Evolutionary conservation across 2,888 invertebrate genomes (phyloP).

Genomic region (Sesia bembeciformis): DNA sequence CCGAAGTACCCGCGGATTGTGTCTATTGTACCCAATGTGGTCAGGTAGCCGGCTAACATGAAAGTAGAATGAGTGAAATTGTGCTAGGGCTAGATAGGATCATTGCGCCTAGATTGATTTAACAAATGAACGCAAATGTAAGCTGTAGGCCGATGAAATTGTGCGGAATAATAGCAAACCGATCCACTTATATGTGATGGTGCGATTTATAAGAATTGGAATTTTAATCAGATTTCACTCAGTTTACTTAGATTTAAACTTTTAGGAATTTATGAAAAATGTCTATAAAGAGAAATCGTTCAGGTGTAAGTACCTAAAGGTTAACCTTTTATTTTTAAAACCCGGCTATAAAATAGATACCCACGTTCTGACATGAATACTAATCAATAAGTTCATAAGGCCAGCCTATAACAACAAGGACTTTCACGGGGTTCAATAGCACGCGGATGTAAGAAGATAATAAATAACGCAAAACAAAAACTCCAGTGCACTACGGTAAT

Average conservation of each 20-base stretch:
- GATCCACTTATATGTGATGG: too few species aligned
- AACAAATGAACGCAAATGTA: slow-evolving; percentile 19
- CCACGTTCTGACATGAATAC: too few species aligned
- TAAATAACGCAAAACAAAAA: slow-evolving; percentile 49
- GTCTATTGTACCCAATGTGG: slow-evolving; percentile 20
- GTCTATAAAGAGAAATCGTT: too few species aligned
- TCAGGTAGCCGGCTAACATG: slow-evolving; percentile 20
- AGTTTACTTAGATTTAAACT: too few species aligned
- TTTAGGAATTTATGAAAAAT: too few species aligned
- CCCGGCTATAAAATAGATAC: too few species aligned
- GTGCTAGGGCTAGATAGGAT: slow-evolving; percentile 22
- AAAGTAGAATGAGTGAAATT: slow-evolving; percentile 33
- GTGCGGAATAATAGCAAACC: slow-evolving; percentile 15
- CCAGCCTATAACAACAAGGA: slow-evolving; percentile 38
- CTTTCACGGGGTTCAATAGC: slow-evolving; percentile 47
- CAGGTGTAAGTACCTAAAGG: too few species aligned
- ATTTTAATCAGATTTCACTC: too few species aligned
- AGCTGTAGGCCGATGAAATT: neutral
- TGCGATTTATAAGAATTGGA: too few species aligned
- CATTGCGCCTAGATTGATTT: slow-evolving; percentile 38
- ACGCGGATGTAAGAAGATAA: slow-evolving; percentile 38
- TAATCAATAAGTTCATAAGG: slow-evolving; percentile 36
- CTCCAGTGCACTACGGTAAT: slow-evolving; percentile 47
- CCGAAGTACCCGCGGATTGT: slow-evolving; percentile 21
- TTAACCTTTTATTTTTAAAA: too few species aligned